A percentile compares a stretch with the other conserved stretches of the same genome.
phyloP scores from a whole-genome alignment of 1,140 invertebrate species.

The Conopomorpha cramerella region DNA sequence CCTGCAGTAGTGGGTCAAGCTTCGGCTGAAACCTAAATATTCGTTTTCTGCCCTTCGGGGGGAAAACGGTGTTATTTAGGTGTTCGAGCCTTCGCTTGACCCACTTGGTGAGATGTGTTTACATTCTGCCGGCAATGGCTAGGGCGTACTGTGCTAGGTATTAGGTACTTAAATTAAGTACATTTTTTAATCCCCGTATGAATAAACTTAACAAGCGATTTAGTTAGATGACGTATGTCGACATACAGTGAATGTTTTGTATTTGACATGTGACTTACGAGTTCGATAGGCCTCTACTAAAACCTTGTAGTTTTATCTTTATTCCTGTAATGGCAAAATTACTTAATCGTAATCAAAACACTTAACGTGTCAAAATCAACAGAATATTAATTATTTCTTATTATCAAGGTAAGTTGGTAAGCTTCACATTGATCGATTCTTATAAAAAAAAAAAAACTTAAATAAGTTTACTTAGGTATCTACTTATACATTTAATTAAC shows the following conservation, averaged over 20 bases:
- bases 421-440: no score
- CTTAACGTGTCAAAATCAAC: no score
- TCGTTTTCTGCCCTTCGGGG: slow-evolving; percentile 4
- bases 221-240: no score
- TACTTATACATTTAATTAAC: not conserved
- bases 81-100: slow-evolving; percentile 1
- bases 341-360: no score
- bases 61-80: slow-evolving; percentile 7
- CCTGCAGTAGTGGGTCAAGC: slow-evolving; percentile 1
- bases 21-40: slow-evolving; percentile 4
- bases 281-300: no score
- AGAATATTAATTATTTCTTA: no score
- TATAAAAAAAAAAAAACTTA: no score
- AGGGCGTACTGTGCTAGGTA: not conserved
- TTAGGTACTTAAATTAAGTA: not conserved
- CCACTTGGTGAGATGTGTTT: slow-evolving; percentile 1
- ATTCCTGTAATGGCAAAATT: no score
- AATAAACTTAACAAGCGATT: no score
- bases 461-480: not conserved
- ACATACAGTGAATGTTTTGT: no score
- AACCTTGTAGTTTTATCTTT: not conserved
- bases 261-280: no score
- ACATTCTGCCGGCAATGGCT: not conserved
- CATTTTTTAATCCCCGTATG: not conserved
- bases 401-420: no score